Percentiles rank a stretch among this genome's conserved stretches.
Evolutionary conservation across 1,140 invertebrate genomes (phyloP).

Genomic region (Arctopsyche grandis): DNA sequence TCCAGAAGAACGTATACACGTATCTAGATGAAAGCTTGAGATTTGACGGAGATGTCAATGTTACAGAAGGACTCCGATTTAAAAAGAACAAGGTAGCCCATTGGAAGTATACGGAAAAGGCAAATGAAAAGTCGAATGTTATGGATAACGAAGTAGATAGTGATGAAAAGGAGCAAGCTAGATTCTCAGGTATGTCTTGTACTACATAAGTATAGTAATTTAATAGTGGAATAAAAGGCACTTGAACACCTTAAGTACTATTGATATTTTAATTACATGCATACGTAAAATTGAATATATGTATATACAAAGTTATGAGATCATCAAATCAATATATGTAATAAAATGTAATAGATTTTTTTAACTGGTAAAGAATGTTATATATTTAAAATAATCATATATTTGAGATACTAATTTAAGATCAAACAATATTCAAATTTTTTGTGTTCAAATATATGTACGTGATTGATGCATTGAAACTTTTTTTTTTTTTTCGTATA

Average conservation of each 20-base stretch:
- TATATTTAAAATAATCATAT: too few relatives aligned
- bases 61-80: constrained; percentile 76
- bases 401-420: too few relatives aligned
- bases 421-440: too few relatives aligned
- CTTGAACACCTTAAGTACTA: background rate
- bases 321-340: background rate
- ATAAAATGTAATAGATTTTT: too few relatives aligned
- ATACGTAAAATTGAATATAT: too few relatives aligned
- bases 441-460: background rate
- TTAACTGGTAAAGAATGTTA: too few relatives aligned
- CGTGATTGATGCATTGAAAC: background rate
- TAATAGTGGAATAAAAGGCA: background rate
- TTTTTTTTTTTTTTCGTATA: too few relatives aligned
- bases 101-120: constrained; percentile 64
- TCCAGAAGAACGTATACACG: constrained; percentile 78
- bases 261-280: too few relatives aligned
- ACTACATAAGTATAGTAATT: background rate
- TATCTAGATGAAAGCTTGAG: constrained; percentile 74
- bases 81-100: constrained; percentile 74
- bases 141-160: constrained; percentile 58
- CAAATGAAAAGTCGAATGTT: constrained; percentile 61
- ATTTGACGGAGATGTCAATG: constrained; percentile 72
- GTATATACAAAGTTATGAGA: constrained; percentile 2
- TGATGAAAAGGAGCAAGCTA: constrained; percentile 55
- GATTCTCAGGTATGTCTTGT: constrained; percentile 58